Conservation (phyloP, 2,113 vertebrate species). For the Cyprinodon variegatus region DNA sequence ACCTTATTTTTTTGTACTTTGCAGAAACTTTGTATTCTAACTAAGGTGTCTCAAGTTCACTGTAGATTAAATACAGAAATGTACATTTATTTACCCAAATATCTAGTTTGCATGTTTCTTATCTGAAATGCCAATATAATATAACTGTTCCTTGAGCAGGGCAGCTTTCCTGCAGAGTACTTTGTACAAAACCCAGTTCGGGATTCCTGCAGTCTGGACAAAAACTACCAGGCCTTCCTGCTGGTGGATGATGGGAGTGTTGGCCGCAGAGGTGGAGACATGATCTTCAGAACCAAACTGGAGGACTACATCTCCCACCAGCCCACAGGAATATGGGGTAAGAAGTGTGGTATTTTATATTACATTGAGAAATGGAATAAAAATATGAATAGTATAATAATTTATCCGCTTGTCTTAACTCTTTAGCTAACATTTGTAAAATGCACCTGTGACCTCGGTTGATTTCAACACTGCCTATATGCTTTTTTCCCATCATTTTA, state of each 20-base stretch:
- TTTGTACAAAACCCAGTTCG: conserved; percentile 45
- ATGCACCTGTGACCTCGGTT: too few species aligned
- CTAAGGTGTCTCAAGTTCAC: background rate
- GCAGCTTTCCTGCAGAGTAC: conserved; percentile 86
- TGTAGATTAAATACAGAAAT: background rate
- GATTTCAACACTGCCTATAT: too few species aligned
- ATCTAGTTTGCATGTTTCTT: background rate
- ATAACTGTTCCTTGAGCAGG: conserved; percentile 69
- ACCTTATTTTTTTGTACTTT: background rate
- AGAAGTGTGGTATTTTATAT: conserved; percentile 39
- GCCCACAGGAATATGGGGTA: conserved; percentile 85
- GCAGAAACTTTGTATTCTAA: background rate
- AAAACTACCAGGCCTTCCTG: conserved; percentile 89
- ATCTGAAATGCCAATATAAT: background rate
- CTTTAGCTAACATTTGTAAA: background rate
- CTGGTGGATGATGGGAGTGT: conserved; percentile 88
- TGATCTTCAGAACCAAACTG: conserved; percentile 81
- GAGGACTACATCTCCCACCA: conserved; percentile 86
- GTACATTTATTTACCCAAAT: background rate
- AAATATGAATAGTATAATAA: background rate
- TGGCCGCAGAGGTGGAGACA: conserved; percentile 80
- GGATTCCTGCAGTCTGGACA: conserved; percentile 82
- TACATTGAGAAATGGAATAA: background rate
- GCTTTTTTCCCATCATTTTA: too few species aligned
- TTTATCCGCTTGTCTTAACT: background rate